A percentile compares a stretch with the other conserved stretches of the same genome.
Evolutionary conservation across 2,113 vertebrate species (phyloP).

Genomic region (Burhinus oedicnemus): DNA sequence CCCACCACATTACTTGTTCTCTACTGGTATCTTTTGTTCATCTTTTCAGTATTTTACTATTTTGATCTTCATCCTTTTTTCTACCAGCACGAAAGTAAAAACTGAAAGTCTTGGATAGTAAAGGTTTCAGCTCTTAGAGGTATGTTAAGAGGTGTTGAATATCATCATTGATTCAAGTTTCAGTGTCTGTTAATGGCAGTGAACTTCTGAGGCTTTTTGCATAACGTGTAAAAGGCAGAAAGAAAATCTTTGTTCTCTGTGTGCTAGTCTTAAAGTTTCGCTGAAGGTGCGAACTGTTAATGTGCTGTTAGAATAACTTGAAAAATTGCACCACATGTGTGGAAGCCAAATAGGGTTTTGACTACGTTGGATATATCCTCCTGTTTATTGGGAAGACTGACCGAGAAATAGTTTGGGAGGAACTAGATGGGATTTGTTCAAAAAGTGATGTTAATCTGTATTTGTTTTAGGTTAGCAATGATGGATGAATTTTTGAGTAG

Average conservation of each 20-base stretch:
- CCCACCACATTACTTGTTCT: background rate
- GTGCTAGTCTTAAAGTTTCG: background rate
- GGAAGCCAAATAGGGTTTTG: background rate
- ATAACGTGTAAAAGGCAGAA: background rate
- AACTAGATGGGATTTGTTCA: background rate
- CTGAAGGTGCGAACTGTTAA: background rate
- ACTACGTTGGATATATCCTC: fast-evolving
- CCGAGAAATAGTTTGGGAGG: background rate
- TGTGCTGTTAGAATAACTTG: background rate
- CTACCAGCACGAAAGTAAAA: background rate
- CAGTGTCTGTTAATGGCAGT: background rate
- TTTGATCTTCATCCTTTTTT: background rate
- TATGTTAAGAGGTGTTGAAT: background rate
- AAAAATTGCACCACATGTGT: background rate
- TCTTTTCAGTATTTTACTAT: background rate
- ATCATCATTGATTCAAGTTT: background rate
- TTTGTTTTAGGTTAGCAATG: background rate
- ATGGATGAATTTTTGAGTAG: background rate
- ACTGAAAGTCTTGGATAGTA: background rate
- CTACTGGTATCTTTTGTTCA: background rate
- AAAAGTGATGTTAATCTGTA: background rate
- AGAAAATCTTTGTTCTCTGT: background rate
- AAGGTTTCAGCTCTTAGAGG: background rate
- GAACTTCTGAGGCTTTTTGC: background rate
- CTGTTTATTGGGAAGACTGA: background rate